Evolutionary conservation across 2,888 invertebrate genomes (phyloP).

Genomic region (Caenorhabditis becei): DNA sequence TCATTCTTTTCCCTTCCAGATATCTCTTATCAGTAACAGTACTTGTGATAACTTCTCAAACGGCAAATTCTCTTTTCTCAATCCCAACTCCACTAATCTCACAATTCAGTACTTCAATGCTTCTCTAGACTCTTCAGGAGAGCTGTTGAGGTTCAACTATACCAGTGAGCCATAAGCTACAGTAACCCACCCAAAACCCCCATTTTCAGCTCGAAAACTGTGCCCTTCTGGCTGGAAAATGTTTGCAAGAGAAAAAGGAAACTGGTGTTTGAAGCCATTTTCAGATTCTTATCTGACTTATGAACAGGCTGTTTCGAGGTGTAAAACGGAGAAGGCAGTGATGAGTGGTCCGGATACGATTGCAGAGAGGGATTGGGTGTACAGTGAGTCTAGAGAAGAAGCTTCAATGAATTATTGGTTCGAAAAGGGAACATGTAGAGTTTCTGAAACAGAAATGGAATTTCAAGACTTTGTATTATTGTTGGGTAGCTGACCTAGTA

Average conservation of each 20-base stretch:
- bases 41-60: not conserved
- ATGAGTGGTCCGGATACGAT: constrained; percentile 18
- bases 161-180: not conserved
- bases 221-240: not conserved
- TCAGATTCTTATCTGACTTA: not conserved
- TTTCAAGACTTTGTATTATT: too few species aligned
- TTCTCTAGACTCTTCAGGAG: not conserved
- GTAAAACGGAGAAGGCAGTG: not conserved
- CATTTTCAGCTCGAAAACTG: constrained; percentile 3
- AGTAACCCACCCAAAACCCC: not conserved
- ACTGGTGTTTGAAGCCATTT: constrained; percentile 8
- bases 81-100: not conserved
- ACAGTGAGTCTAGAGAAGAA: not conserved
- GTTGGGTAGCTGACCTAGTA: too few species aligned
- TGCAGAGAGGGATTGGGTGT: not conserved
- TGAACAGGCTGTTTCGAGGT: not conserved
- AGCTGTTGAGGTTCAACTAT: not conserved
- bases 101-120: not conserved
- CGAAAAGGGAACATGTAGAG: not conserved
- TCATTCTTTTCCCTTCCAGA: too few species aligned
- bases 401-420: too few species aligned
- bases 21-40: not conserved
- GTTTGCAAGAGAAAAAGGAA: not conserved
- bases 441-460: too few species aligned
- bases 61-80: not conserved